Evolutionary conservation across 2,113 vertebrate genomes (phyloP).

Genomic region (Cyanistes caeruleus): DNA sequence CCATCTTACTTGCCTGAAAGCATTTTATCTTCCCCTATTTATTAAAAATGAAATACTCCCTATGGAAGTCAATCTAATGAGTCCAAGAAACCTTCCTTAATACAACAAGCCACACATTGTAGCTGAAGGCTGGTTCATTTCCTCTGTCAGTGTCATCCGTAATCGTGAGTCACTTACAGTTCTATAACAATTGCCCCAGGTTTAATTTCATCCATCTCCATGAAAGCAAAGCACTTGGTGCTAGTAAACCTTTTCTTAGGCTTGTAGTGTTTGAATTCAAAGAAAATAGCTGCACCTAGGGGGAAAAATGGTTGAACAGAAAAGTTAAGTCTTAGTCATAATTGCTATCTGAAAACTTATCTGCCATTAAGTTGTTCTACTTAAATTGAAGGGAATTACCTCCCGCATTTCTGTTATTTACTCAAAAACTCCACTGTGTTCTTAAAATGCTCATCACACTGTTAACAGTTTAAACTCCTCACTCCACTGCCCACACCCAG

Average conservation of each 20-base stretch:
- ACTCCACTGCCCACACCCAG: neutral
- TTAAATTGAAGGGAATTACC: neutral
- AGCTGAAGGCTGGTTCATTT: neutral
- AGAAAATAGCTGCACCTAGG: conserved; percentile 96
- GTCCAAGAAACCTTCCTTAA: neutral
- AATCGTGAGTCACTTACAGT: conserved; percentile 83
- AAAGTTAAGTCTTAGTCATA: neutral
- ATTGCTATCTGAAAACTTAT: neutral
- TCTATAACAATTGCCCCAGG: conserved; percentile 94
- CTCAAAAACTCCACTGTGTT: neutral
- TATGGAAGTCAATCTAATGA: neutral
- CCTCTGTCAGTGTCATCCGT: neutral
- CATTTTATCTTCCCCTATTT: neutral
- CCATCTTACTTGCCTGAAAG: neutral
- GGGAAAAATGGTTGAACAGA: neutral
- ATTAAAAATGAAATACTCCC: neutral
- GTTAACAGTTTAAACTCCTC: neutral
- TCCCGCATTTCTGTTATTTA: neutral
- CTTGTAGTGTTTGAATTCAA: conserved; percentile 99
- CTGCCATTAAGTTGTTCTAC: neutral
- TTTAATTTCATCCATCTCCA: conserved; percentile 99
- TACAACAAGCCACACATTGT: neutral
- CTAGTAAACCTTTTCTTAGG: conserved; percentile 98
- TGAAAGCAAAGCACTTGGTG: conserved; percentile 98
- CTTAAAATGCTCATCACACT: neutral